Conservation (phyloP, 2,113 vertebrate genomes). For the Nerophis lumbriciformis region DNA sequence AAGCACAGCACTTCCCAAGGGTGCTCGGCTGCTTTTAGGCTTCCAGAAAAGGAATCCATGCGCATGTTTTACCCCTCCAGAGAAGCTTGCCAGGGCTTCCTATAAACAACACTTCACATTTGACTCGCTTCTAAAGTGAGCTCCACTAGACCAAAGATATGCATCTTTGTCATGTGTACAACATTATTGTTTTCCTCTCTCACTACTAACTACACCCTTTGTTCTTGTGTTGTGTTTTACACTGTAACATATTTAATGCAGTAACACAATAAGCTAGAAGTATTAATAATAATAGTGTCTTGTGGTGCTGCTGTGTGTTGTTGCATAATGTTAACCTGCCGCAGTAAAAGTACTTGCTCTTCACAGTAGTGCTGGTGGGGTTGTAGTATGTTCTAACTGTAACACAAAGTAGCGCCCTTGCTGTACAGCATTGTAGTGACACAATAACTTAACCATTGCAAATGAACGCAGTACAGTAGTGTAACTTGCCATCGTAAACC, state of each 20-base stretch:
- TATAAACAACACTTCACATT: slow-evolving; percentile 6
- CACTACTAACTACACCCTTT: slow-evolving; percentile 51
- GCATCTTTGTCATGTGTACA: slow-evolving; percentile 65
- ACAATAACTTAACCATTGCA: too few relatives aligned
- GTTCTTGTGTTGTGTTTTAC: slow-evolving; percentile 9
- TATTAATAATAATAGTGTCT: too few relatives aligned
- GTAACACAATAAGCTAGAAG: background rate
- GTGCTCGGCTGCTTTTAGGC: slow-evolving; percentile 35
- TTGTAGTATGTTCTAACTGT: too few relatives aligned
- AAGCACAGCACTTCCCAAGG: slow-evolving; percentile 34
- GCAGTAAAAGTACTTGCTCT: too few relatives aligned
- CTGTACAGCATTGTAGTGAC: too few relatives aligned
- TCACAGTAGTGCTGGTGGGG: too few relatives aligned
- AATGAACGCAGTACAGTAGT: too few relatives aligned
- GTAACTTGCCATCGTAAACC: too few relatives aligned
- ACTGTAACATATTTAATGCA: background rate
- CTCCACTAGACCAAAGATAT: slow-evolving; percentile 48
- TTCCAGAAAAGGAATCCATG: slow-evolving; percentile 43
- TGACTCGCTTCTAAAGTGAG: background rate
- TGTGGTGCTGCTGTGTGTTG: too few relatives aligned
- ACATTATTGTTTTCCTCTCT: slow-evolving; percentile 55
- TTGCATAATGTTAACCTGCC: too few relatives aligned
- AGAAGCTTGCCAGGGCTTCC: slow-evolving; percentile 22
- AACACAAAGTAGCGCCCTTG: too few relatives aligned
- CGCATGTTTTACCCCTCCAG: slow-evolving; percentile 29